A percentile compares a stretch with the other conserved stretches of the same genome.
phyloP scores from a whole-genome alignment of 2,888 invertebrate species.

The Thereva unica region DNA sequence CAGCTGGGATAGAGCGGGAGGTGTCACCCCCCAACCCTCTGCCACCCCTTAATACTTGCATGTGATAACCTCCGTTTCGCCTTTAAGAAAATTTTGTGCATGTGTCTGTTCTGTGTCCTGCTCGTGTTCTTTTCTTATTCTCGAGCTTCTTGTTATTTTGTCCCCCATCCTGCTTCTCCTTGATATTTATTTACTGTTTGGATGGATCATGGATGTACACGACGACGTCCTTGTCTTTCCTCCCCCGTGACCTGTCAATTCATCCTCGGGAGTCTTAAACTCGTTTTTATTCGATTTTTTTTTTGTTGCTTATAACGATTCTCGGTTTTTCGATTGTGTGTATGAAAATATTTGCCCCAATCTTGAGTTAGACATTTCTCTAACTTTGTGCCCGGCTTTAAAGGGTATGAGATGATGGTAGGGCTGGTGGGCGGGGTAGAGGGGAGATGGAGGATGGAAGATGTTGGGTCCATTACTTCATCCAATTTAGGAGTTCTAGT shows the following conservation, averaged over 20 bases:
- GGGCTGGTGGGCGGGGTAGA: no score
- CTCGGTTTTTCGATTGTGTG: no score
- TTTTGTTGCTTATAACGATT: not conserved
- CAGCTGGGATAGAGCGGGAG: no score
- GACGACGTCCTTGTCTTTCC: slow-evolving; percentile 19
- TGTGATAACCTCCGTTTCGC: slow-evolving; percentile 16
- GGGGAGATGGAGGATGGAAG: no score
- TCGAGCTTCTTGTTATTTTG: slow-evolving; percentile 18
- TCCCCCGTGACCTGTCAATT: not conserved
- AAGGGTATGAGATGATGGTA: no score
- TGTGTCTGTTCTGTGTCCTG: not conserved
- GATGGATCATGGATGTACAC: not conserved
- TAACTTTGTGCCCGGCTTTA: no score
- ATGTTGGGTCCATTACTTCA: no score
- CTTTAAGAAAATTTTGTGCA: no score
- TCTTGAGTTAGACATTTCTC: no score
- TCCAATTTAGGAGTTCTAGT: no score
- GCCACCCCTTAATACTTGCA: not conserved
- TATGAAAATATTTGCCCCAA: no score
- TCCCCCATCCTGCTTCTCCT: slow-evolving; percentile 18
- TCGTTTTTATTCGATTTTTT: slow-evolving; percentile 7
- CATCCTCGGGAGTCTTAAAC: not conserved
- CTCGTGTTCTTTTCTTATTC: slow-evolving; percentile 9
- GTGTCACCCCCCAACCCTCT: no score
- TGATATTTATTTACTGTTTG: slow-evolving; percentile 18